Evolutionary conservation across 2,797 vertebrate species (phyloP), one percentile per base, ranked within the genome.

Genomic region (Remorina albescens): DNA sequence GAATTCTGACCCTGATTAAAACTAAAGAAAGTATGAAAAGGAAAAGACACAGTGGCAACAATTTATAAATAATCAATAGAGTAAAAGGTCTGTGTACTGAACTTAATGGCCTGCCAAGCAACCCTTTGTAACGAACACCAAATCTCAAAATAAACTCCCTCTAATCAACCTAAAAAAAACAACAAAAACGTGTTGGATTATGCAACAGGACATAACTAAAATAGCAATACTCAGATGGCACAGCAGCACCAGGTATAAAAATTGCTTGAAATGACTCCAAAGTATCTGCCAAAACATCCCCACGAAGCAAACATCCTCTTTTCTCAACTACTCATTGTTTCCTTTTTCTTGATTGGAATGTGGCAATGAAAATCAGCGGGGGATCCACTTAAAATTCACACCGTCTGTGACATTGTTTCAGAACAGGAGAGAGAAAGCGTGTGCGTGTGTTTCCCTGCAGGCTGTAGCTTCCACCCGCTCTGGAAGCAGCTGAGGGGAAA

Each of bases 271-370:
- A 75, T 63, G 76, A 61, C 55, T 89, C 89, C 81, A 87, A 81
- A 82, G 87, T 78, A 84, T 80, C 89, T 85, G 82, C 80, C 84
- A 89, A 89, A 92, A 92, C 91, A 93, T 88, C 79, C 74, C 76
- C n/a, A 50, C 46, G 83, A 80, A 83, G 87, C 85, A 93, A 93
- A 93, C 93, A 94, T 94, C 93, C 93, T 91, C 91, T 84, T 86
- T 76, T 84, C 70, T 83, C 78, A 84, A 80, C 86, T 69, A 80
- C 84, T 89, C 88, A 91, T 90, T 88, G 89, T 91, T 88, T 91
- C 89, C 90, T 85, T 82, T 83, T 80, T 44, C 89, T 74, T 72
- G 63, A 72, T 85, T 79, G 84, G 87, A 88, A 85, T 76, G 78
- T 74, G 78, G 72, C 85, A 87, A 69, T 18, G 34, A 59, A 83